Conservation (phyloP, 53 echinoderm and acorn worm genomes). For the Echinometra lucunter region DNA sequence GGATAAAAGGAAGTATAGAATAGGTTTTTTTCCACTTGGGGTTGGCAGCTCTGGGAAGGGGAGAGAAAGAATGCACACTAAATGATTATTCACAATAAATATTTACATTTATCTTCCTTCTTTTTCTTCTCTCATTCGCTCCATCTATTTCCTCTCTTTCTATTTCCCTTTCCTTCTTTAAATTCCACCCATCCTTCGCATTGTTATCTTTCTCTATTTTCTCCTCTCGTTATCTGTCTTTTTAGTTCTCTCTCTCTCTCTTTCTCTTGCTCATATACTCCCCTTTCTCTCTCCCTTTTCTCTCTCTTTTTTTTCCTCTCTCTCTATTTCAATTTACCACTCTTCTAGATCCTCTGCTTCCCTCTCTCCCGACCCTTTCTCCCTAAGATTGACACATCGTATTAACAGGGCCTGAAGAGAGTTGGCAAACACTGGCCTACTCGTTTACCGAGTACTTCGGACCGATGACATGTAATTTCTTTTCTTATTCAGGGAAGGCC, state of each 20-base stretch:
- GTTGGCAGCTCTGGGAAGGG: too few species aligned
- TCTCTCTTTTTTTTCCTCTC: neutral
- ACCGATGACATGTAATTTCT: slow-evolving; percentile 39
- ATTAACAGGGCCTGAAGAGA: neutral
- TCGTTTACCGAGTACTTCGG: slow-evolving; percentile 5
- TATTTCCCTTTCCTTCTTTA: too few species aligned
- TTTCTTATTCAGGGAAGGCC: neutral
- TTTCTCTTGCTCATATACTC: neutral
- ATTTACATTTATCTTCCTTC: neutral
- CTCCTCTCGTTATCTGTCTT: neutral
- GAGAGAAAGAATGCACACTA: too few species aligned
- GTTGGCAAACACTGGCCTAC: neutral
- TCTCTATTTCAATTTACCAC: neutral
- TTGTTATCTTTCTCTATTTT: too few species aligned
- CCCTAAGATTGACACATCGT: slow-evolving; percentile 32
- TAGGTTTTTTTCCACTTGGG: too few species aligned
- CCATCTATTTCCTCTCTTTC: neutral
- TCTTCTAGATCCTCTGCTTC: neutral
- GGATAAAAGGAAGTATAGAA: too few species aligned
- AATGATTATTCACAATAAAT: too few species aligned
- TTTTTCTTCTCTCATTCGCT: neutral
- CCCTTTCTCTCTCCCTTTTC: neutral
- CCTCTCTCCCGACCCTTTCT: neutral
- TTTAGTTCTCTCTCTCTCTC: neutral
- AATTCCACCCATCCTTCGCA: too few species aligned